These are phyloP conservation scores for Ictidomys tridecemlineatus DNA, from an alignment of 2,113 vertebrate species.

Conservation along the genomic window DNA sequence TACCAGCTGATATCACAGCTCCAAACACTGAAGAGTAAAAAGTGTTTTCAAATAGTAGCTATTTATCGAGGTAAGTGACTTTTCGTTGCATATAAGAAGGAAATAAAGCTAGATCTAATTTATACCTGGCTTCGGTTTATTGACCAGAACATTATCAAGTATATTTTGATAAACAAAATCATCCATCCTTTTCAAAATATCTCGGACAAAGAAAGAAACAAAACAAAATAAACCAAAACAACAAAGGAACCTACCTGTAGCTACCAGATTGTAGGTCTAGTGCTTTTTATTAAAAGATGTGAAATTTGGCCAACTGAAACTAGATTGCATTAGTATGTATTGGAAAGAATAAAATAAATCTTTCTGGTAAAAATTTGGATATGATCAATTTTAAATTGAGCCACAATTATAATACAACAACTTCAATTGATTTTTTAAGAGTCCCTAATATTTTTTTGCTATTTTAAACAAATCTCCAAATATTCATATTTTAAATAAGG, in stretches of 20 bases:
- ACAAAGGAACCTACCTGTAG: not conserved
- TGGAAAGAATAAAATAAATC: constrained; percentile 31
- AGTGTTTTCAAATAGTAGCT: not conserved
- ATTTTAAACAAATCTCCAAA: constrained; percentile 69
- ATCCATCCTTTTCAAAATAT: constrained; percentile 15
- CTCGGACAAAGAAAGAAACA: not conserved
- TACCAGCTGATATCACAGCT: not conserved
- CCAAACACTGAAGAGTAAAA: not conserved
- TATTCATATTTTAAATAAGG: constrained; percentile 56
- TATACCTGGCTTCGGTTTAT: not conserved
- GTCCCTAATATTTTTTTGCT: not conserved
- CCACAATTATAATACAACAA: not conserved
- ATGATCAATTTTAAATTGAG: constrained; percentile 43
- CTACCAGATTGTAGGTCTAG: not conserved
- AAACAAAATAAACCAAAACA: not conserved
- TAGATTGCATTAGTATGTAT: not conserved
- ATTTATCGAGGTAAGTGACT: not conserved
- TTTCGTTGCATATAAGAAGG: not conserved
- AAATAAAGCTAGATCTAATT: not conserved
- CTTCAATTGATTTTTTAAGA: not conserved
- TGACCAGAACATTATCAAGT: not conserved
- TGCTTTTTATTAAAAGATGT: constrained; percentile 3
- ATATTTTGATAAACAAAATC: not conserved
- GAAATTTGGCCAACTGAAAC: not conserved
- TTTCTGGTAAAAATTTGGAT: not conserved